A percentile compares a stretch with the other conserved stretches of the same genome.
Conservation (phyloP, 2,113 vertebrate species). For the Xiphophorus hellerii region DNA sequence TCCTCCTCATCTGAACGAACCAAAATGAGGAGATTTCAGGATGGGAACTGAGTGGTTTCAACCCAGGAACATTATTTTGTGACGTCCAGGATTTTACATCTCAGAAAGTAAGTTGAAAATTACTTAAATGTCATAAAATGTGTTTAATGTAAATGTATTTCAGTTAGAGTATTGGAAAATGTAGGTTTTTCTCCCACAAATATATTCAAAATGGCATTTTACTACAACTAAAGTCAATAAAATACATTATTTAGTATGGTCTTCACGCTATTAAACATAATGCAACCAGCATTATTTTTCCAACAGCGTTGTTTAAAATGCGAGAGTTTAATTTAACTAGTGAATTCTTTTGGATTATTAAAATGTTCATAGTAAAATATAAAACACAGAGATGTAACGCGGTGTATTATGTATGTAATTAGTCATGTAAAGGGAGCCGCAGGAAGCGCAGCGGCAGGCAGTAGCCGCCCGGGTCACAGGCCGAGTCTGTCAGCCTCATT, state of each 20-base stretch:
- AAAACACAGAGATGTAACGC: neutral
- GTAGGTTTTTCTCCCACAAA: too few relatives aligned
- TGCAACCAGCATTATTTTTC: neutral
- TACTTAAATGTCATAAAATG: neutral
- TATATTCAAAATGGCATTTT: neutral
- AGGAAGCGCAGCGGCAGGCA: conserved; percentile 20
- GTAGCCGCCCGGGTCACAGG: neutral
- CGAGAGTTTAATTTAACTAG: neutral
- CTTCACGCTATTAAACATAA: neutral
- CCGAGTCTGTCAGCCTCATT: conserved; percentile 40
- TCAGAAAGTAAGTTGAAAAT: conserved; percentile 53
- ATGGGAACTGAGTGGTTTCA: conserved; percentile 55
- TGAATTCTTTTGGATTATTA: neutral
- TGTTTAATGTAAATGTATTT: too few relatives aligned
- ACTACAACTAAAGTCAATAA: neutral
- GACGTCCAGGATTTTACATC: conserved; percentile 27
- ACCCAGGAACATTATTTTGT: conserved; percentile 42
- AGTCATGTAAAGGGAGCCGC: conserved; percentile 51
- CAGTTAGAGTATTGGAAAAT: too few relatives aligned
- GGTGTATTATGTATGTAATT: neutral
- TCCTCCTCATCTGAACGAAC: conserved; percentile 8
- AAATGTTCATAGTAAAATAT: neutral
- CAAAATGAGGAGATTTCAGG: conserved; percentile 18
- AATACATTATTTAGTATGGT: neutral
- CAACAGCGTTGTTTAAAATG: neutral